Evolutionary conservation across 1,140 invertebrate species (phyloP), one percentile per base, ranked within the genome.

Genomic region (Proales similis): DNA sequence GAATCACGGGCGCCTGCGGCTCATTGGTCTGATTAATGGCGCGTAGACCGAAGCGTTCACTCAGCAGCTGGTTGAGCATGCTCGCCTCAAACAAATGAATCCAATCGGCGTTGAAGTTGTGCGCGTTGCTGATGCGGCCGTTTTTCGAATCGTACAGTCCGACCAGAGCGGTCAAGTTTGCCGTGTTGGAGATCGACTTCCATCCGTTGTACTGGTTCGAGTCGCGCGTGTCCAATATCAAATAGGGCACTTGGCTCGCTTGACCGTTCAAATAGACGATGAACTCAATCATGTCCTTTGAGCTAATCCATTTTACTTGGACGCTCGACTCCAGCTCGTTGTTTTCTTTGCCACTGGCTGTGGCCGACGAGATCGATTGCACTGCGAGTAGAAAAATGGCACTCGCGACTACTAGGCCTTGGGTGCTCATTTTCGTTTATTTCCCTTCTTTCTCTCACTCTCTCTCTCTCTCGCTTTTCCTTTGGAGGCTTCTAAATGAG

Each of bases 141-240:
- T 29, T 57, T 19, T 57, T 57, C 4, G 45, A 22, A 57, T 57
- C 51, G 22, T 57, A 57, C 51, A 57, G 14, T 9, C 12, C 29
- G 11, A 3, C 22, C 12, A 57, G 14, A 24, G 36, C 51, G 29
- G 51, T 57, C 29, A 42, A 26, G 45, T 57, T 57, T 19, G 39
- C 39, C 9, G 45, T 4, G 3, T 19, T 33, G 3, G 26, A 17
- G 30, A 57, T 42, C 19, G 51, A 39, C 20, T 57, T 57, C 51
- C 51, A 57, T 9, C 51, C 51, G 22, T 57, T 57, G 51, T 39
- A 57, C 20, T 57, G 36, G 7, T 57, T 57, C 9, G 51, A 57
- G 26, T 29, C 45, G 24, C 51, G 24, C n/a, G 51, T 57, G 22
- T 57, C 51, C 3, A 57, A 42, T 11, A 57, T 39, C 14, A 57